Conservation (phyloP, 2,797 vertebrate species). For the Coilia nasus region DNA sequence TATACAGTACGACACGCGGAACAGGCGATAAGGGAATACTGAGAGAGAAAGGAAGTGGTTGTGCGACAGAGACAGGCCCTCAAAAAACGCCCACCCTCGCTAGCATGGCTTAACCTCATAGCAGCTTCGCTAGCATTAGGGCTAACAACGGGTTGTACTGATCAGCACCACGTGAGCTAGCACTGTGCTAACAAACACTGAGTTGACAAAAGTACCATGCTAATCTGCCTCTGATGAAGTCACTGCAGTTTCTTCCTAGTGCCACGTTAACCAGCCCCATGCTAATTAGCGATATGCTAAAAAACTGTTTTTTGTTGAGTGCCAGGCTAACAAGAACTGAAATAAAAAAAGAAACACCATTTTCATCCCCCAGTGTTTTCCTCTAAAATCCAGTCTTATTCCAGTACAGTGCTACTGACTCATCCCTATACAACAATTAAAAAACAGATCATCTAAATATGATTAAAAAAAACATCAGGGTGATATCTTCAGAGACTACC, state of each 20-base stretch:
- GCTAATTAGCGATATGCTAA: conserved; percentile 14
- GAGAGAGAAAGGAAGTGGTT: conserved; percentile 10
- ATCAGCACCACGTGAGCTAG: conserved; percentile 9
- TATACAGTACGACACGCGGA: not conserved
- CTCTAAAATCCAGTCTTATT: conserved; percentile 6
- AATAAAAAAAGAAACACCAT: not conserved
- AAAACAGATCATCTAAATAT: conserved; percentile 18
- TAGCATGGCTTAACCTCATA: too few species aligned
- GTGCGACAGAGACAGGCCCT: not conserved
- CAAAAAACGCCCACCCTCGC: not conserved
- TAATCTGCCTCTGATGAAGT: not conserved
- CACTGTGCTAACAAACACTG: conserved; percentile 2
- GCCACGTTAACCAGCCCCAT: conserved; percentile 1
- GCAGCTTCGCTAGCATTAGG: not conserved
- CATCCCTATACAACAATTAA: not conserved
- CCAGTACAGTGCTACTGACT: not conserved
- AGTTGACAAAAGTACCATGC: not conserved
- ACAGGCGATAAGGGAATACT: conserved; percentile 21
- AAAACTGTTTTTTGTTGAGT: not conserved
- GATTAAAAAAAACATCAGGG: conserved; percentile 8
- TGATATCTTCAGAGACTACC: conserved; percentile 10
- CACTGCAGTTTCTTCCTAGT: not conserved
- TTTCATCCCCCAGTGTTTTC: not conserved
- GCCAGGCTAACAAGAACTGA: not conserved
- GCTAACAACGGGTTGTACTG: not conserved